phyloP scores from a whole-genome alignment of 2,113 vertebrate species.

The Cyanoliseus patagonus region DNA sequence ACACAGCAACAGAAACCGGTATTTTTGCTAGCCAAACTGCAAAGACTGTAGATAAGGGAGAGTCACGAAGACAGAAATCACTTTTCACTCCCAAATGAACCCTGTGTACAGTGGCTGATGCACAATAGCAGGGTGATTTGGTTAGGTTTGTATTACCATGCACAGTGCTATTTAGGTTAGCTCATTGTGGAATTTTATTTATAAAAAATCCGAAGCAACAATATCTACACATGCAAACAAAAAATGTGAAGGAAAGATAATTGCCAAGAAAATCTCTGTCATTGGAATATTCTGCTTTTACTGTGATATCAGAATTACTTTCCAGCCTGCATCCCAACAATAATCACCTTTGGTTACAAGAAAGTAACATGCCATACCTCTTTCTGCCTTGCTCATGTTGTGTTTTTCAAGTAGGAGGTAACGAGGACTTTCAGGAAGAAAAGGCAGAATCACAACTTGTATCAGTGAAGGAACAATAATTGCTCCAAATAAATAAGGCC shows the following conservation, averaged over 20 bases:
- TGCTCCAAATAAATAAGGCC: constrained; percentile 88
- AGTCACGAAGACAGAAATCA: background rate
- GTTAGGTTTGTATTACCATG: background rate
- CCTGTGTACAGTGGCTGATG: background rate
- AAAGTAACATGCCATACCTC: constrained; percentile 76
- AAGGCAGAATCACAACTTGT: constrained; percentile 86
- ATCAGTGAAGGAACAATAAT: constrained; percentile 80
- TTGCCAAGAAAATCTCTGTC: background rate
- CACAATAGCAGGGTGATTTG: background rate
- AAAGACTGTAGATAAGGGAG: background rate
- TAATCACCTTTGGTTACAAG: background rate
- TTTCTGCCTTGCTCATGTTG: constrained; percentile 78
- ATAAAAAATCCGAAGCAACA: background rate
- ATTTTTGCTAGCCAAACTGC: background rate
- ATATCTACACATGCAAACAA: background rate
- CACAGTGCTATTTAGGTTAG: background rate
- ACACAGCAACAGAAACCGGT: rapidly evolving
- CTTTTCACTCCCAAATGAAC: background rate
- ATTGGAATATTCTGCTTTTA: background rate
- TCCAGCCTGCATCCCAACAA: background rate
- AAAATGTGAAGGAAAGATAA: background rate
- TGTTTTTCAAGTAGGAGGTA: constrained; percentile 91
- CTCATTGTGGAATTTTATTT: background rate
- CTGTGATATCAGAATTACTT: background rate
- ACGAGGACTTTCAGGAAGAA: constrained; percentile 90